A percentile compares a stretch with the other conserved stretches of the same genome.
phyloP scores from a whole-genome alignment of 2,888 invertebrate species.

The Drosophila eohydei region DNA sequence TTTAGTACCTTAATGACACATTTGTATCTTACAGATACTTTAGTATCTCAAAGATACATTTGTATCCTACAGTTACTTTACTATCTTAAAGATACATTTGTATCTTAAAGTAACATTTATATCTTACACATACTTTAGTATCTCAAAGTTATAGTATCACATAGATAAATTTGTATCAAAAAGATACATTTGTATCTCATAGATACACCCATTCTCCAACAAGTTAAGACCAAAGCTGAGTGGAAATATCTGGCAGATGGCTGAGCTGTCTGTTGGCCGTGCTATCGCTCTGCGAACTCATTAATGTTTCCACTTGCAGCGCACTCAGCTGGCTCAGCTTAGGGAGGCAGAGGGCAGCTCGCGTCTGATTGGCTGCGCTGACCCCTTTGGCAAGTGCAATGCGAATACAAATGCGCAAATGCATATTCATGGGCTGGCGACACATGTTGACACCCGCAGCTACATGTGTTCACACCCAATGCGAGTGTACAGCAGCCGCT shows the following conservation, averaged over 20 bases:
- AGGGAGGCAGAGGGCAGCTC: not conserved
- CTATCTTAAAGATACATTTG: too few relatives aligned
- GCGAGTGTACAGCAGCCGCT: not conserved
- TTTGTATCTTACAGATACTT: not conserved
- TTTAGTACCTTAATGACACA: not conserved
- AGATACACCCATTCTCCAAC: not conserved
- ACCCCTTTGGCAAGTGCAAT: slow-evolving; percentile 12
- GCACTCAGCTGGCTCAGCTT: not conserved
- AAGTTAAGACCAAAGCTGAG: not conserved
- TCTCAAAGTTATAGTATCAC: not conserved
- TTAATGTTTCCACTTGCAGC: not conserved
- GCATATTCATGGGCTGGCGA: slow-evolving; percentile 8
- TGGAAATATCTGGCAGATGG: not conserved
- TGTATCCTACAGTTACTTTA: not conserved
- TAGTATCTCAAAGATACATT: not conserved
- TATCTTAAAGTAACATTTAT: too few relatives aligned
- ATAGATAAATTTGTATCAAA: not conserved
- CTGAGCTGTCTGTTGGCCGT: not conserved
- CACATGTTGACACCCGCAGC: slow-evolving; percentile 15
- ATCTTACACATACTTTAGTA: too few relatives aligned
- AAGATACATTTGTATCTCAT: not conserved
- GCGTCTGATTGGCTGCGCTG: slow-evolving; percentile 17
- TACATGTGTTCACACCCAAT: slow-evolving; percentile 4
- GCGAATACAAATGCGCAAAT: not conserved
- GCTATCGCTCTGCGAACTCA: not conserved